phyloP scores from a whole-genome alignment of 2,113 vertebrate genomes.

The Oxyruncus cristatus region DNA sequence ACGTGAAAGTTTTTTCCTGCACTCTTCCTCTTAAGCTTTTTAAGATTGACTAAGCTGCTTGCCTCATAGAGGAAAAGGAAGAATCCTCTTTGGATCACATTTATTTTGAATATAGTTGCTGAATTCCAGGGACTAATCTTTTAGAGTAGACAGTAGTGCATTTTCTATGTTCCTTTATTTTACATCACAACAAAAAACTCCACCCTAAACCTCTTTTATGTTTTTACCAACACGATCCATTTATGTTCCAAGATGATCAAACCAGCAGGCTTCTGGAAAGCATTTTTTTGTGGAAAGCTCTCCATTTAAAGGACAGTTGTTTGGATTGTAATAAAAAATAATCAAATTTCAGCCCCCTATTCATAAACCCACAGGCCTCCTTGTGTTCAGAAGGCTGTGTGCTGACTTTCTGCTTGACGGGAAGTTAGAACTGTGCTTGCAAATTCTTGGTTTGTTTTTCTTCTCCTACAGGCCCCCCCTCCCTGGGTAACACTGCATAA shows the following conservation, averaged over 20 bases:
- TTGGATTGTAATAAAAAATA: constrained; percentile 47
- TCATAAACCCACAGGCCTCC: constrained; percentile 16
- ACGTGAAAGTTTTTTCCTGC: not conserved
- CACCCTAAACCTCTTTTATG: not conserved
- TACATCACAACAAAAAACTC: not conserved
- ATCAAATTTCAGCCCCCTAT: constrained; percentile 26
- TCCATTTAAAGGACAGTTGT: not conserved
- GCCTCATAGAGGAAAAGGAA: not conserved
- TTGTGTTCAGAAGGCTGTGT: constrained; percentile 9
- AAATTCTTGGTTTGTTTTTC: constrained; percentile 63
- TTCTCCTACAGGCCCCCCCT: not conserved
- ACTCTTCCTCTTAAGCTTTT: not conserved
- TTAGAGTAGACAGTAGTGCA: not conserved
- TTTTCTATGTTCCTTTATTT: not conserved
- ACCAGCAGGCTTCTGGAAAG: not conserved
- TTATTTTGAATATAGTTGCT: not conserved
- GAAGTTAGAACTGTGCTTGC: constrained; percentile 14
- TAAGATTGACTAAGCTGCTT: not conserved
- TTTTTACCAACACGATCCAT: not conserved
- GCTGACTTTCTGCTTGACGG: constrained; percentile 13
- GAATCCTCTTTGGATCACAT: not conserved
- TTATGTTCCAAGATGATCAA: not conserved
- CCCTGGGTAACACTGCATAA: constrained; percentile 10
- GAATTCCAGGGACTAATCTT: not conserved
- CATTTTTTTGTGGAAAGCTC: not conserved